Evolutionary conservation across 1,140 invertebrate species (phyloP).

Genomic region (Contarinia nasturtii): DNA sequence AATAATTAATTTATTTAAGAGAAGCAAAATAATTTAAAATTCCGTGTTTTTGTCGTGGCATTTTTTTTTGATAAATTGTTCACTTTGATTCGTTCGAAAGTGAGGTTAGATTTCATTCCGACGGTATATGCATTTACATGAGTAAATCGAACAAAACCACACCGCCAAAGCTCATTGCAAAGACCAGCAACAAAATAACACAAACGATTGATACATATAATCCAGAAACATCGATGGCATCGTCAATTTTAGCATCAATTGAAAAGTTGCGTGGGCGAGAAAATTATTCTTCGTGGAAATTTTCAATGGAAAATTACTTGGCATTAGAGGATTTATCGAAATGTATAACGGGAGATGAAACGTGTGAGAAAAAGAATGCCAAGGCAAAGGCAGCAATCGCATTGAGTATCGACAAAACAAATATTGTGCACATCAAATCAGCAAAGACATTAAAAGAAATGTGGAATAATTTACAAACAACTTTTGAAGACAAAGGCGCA

Average conservation of each 20-base stretch:
- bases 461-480: slow-evolving; percentile 13
- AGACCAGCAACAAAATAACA: too few species aligned
- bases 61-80: too few species aligned
- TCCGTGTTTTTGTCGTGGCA: too few species aligned
- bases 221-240: too few species aligned
- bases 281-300: slow-evolving; percentile 16
- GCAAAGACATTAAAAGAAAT: slow-evolving; percentile 9
- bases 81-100: too few species aligned
- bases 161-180: too few species aligned
- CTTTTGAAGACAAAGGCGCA: slow-evolving; percentile 10
- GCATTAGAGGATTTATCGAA: slow-evolving; percentile 14
- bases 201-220: too few species aligned
- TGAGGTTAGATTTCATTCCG: too few species aligned
- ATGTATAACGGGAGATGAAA: slow-evolving; percentile 7
- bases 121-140: too few species aligned
- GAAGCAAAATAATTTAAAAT: too few species aligned
- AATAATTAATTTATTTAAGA: too few species aligned
- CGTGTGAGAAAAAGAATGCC: slow-evolving; percentile 6
- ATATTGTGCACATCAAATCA: slow-evolving; percentile 11
- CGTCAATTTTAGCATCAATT: slow-evolving; percentile 6
- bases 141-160: too few species aligned
- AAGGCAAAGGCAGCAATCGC: slow-evolving; percentile 10
- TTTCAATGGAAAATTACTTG: slow-evolving; percentile 15
- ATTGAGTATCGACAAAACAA: slow-evolving; percentile 6
- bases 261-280: slow-evolving; percentile 13